Evolutionary conservation across 2,113 vertebrate genomes (phyloP), one percentile per base, ranked within the genome.

Genomic region (Chaenogobius annularis): DNA sequence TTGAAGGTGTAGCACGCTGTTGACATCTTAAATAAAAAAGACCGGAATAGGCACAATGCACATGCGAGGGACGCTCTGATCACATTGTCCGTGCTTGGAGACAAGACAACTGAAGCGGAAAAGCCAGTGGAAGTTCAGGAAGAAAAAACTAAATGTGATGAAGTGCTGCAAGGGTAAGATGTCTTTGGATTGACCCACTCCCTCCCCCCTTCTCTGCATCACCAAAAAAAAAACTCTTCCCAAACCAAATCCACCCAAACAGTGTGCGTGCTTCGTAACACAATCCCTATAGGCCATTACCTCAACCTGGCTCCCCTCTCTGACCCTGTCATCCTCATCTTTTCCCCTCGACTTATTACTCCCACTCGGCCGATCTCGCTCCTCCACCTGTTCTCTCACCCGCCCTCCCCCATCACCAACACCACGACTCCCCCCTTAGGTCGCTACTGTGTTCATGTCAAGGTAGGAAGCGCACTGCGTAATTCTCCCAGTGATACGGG

Each of bases 101-200:
- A 40, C 61, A 78, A 77, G 82, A 79, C 85, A 84, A 90, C 75
- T 88, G 86, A 87, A 89, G 87, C 84, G 82, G 87, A 92, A 91
- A 91, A 89, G 83, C 79, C 85, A 84, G 68, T 67, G 88, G 77
- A 89, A 79, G 87, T 92, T 92, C 86, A 90, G 87, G 87, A 90
- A 87, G 78, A 88, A 75, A 31, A 23, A 61, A 84, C 40, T 26
- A 64, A 84, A 75, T 83, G 86, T 85, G 85, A 85, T 79, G 77
- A 85, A 83, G 83, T 83, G 83, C 79, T 88, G 77, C 77, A 88
- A 87, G 86, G 83, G 74, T 79, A 84, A 92, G 79, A 83, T 62
- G 66, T 85, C 82, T 87, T 70, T 81, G 69, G 59, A 35, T 19
- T 50, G 26, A 64, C 64, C 59, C 66, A 59, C 55, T 13, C 55